Evolutionary conservation across 2,888 invertebrate genomes (phyloP).

Genomic region (Trimorus sp.): DNA sequence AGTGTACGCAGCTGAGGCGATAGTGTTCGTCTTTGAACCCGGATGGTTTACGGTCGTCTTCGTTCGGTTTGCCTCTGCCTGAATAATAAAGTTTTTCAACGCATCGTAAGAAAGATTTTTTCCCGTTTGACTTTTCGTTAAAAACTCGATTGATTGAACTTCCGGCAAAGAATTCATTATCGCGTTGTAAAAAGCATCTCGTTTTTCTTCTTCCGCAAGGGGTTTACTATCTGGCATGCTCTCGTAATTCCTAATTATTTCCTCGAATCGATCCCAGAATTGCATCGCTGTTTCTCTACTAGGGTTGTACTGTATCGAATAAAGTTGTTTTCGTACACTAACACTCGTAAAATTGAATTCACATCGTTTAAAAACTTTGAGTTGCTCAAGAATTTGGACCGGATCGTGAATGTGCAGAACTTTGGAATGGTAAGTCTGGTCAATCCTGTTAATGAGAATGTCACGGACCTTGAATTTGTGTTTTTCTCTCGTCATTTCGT

Average conservation of each 20-base stretch:
- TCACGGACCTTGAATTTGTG: constrained; percentile 64
- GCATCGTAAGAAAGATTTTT: constrained; percentile 34
- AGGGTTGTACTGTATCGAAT: constrained; percentile 5
- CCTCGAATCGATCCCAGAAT: constrained; percentile 27
- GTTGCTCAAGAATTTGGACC: constrained; percentile 40
- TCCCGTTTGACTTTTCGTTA: constrained; percentile 25
- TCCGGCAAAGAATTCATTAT: background rate
- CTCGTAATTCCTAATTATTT: constrained; percentile 34
- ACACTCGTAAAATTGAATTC: constrained; percentile 18
- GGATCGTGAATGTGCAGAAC: constrained; percentile 60
- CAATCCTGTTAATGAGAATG: constrained; percentile 65
- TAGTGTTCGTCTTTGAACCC: background rate
- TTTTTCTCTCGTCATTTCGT: constrained; percentile 40
- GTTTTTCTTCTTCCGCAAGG: background rate
- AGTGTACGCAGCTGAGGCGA: background rate
- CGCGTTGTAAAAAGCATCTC: background rate
- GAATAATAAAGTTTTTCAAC: constrained; percentile 23
- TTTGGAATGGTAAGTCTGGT: constrained; percentile 62
- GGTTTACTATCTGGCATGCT: constrained; percentile 9
- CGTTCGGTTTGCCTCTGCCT: background rate
- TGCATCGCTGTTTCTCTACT: constrained; percentile 8
- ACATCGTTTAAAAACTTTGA: constrained; percentile 8
- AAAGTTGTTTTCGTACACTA: constrained; percentile 9
- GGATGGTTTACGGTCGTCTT: background rate
- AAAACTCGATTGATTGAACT: constrained; percentile 3